These are phyloP conservation scores for Halictus rubicundus DNA, from an alignment of 1,140 invertebrate species.

Conservation along the genomic window DNA sequence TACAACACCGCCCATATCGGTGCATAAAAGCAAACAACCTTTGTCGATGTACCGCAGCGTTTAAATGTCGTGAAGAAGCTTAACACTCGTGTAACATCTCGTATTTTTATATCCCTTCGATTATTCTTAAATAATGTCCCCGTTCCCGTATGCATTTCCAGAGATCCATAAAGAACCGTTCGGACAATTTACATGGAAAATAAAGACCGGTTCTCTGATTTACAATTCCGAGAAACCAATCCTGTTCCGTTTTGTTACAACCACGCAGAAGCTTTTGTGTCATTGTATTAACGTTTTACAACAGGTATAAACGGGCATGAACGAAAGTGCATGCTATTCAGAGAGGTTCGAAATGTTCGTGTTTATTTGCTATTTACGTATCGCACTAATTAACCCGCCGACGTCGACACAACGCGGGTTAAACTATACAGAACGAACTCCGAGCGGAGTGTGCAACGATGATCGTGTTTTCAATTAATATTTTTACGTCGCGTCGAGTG, in stretches of 20 bases:
- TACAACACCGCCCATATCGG: too few species aligned
- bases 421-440: neutral
- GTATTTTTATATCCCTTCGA: too few species aligned
- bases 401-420: too few species aligned
- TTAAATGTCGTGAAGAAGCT: too few species aligned
- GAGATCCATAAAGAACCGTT: neutral
- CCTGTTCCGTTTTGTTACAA: neutral
- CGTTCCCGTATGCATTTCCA: too few species aligned
- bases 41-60: too few species aligned
- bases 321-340: slow-evolving; percentile 1
- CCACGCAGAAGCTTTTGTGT: neutral
- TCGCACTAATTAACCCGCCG: neutral
- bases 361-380: neutral
- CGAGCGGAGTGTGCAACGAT: neutral
- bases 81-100: too few species aligned
- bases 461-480: too few species aligned
- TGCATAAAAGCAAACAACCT: too few species aligned
- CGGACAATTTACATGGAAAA: neutral
- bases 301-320: neutral
- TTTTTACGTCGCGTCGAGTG: too few species aligned
- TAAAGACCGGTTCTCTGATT: neutral
- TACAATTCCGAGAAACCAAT: neutral
- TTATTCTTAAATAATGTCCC: too few species aligned
- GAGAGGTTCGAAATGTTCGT: neutral
- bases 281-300: neutral